Percentiles rank a stretch among this genome's conserved stretches.
Conservation (phyloP, 2,797 vertebrate species). For the Hipposideros larvatus region DNA sequence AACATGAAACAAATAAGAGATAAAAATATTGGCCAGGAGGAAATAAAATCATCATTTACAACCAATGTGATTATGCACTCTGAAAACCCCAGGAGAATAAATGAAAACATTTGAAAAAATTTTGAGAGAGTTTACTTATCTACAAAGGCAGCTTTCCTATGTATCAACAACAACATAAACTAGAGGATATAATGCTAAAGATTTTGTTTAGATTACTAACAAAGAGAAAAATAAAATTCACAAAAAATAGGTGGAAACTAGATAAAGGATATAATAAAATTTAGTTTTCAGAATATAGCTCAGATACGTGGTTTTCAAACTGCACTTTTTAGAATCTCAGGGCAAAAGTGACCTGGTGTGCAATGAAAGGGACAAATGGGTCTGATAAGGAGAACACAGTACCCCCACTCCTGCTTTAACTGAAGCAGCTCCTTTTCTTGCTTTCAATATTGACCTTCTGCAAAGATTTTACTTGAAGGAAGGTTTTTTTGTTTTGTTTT, state of each 20-base stretch:
- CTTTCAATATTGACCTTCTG: background rate
- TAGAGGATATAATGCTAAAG: slow-evolving; percentile 1
- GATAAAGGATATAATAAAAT: background rate
- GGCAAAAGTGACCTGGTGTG: background rate
- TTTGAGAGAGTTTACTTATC: slow-evolving; percentile 45
- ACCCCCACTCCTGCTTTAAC: background rate
- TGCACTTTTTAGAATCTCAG: background rate
- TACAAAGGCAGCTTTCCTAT: slow-evolving; percentile 44
- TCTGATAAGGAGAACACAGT: too few species aligned
- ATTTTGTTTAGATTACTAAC: slow-evolving; percentile 26
- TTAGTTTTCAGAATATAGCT: slow-evolving; percentile 2
- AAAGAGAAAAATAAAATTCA: slow-evolving; percentile 39
- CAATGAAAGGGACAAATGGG: background rate
- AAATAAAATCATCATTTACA: background rate
- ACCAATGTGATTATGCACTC: background rate
- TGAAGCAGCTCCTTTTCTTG: background rate
- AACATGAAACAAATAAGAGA: slow-evolving; percentile 11
- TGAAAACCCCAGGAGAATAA: slow-evolving; percentile 4
- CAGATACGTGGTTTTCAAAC: background rate
- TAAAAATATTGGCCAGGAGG: background rate
- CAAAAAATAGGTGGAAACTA: background rate
- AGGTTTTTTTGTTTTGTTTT: background rate
- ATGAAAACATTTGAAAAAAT: slow-evolving; percentile 12
- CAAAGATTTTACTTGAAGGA: background rate
- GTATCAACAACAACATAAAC: background rate